These are phyloP conservation scores for Pseudolycoriella hygida DNA, from an alignment of 2,888 invertebrate genomes.

Conservation along the genomic window DNA sequence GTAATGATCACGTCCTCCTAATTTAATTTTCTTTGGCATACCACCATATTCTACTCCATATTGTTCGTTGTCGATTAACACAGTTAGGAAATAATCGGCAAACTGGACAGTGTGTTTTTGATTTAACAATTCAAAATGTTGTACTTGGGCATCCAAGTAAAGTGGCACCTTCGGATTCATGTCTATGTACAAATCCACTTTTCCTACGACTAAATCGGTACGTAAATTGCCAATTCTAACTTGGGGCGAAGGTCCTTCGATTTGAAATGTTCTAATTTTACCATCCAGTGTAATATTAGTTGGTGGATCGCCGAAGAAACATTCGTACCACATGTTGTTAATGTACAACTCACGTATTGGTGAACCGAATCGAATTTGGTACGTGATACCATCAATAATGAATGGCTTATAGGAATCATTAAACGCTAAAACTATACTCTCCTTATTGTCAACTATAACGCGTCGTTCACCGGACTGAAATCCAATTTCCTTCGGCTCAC, in stretches of 20 bases:
- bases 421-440: conserved; percentile 41
- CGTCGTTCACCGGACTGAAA: conserved; percentile 65
- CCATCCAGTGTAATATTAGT: conserved; percentile 65
- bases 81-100: conserved; percentile 56
- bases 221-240: conserved; percentile 77
- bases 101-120: conserved; percentile 60
- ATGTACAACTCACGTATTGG: conserved; percentile 83
- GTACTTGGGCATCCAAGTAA: conserved; percentile 68
- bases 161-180: conserved; percentile 62
- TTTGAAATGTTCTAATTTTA: conserved; percentile 54
- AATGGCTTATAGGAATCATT: conserved; percentile 59
- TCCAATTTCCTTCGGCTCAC: conserved; percentile 70
- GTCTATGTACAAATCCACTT: conserved; percentile 68
- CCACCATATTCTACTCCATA: conserved; percentile 71
- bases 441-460: conserved; percentile 60
- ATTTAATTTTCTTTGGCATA: conserved; percentile 56
- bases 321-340: conserved; percentile 77
- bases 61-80: conserved; percentile 59
- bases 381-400: conserved; percentile 50
- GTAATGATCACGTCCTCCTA: conserved; percentile 61
- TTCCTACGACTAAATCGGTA: conserved; percentile 67
- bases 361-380: conserved; percentile 73
- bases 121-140: conserved; percentile 57
- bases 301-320: conserved; percentile 80
- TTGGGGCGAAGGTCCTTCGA: conserved; percentile 85